Base-by-base conservation (phyloP, 2,797 vertebrate species). In the Peromyscus eremicus region DNA sequence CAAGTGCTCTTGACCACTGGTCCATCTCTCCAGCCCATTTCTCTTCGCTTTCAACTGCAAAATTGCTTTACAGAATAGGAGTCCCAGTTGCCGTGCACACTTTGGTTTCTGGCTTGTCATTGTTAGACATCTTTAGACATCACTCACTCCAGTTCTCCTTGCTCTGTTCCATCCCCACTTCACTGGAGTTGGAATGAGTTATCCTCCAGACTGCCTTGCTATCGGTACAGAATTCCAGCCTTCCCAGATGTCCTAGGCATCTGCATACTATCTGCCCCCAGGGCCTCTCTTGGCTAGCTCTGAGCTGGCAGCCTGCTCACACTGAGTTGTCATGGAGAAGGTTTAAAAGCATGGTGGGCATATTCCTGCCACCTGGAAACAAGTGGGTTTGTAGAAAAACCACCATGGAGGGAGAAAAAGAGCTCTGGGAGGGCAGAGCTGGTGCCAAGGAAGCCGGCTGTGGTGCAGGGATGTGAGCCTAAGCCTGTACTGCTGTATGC, bases 241-340 rank as follows among this genome's bases (percentile, higher is more conserved):
- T 34, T 76, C 52, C 71, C 43, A 6, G 76, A 80, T 81, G 91
- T 55, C 76, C 57, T 34, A 21, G 1, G 82, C 77, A 40, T 83
- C 43, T 89, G 68, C 77, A 29, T 46, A 34, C 64, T 60, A 49
- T 75, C 83, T 92, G 92, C 70, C 82, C 86, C 80, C 32, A 43
- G 82, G 76, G 91, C 91, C 66, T 70, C 85, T 94, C 94, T 40
- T 82, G 95, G 76, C 89, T 90, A 76, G 40, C 83, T 89, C 60
- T 0, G 12, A 94, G 92, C 93, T 80, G 84, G 90, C 95, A 96
- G 87, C 66, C 89, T 46, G 92, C 37, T 92, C 29, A 2, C 5
- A 2, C 5, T 0, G 40, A 0, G 95, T 98, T 98, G 98, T 96
- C 98, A 98, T 93, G 97, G 97, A 98, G 97, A 98, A 95, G 92